Base-by-base conservation (phyloP, 2,113 vertebrate genomes). In the Carettochelys insculpta region DNA sequence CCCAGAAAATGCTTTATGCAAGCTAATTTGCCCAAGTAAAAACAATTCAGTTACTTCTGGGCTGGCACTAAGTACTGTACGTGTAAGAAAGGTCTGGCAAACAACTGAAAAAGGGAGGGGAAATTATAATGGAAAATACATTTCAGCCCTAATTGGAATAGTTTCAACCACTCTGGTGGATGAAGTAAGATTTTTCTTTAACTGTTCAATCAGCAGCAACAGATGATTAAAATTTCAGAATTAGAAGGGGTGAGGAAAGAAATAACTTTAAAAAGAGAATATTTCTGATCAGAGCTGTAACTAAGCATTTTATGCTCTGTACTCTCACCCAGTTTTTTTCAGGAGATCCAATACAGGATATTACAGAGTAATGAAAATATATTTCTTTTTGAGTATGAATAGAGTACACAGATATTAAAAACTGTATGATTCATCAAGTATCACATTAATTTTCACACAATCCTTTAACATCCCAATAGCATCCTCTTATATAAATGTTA, bases 41-140 rank as follows among this genome's bases (percentile, higher is more conserved):
- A 88, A 91, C 56, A 94, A 85, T 92, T 84, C 82, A 93, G 92
- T 88, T 86, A 82, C 8, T 41, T 87, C 87, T 90, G 52, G 27
- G 87, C 80, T 91, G 8, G 8, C 12, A 93, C 3, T 51, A 6
- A 90, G 91, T 85, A 90, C 84, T 86, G 78, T 11, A 73, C 83
- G 91, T 84, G 76, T 80, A 61, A 82, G 90, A 93, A 47, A 86
- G 56, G 17, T 83, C 87, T 87, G 84, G 50, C 61, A 51, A 94
- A 53, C 27, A 25, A 48, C 27, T 52, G 75, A 50, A 93, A 92
- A 91, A 82, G n/a, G 27, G 45, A 89, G 78, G 25, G 38, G 31
- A 89, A 89, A 34, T 61, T 87, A 29, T 80, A 89, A 48, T 56
- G 77, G 29, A 31, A 61, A 78, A 87, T 80, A 41, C 82, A 50